Base-by-base conservation (phyloP, 2,888 invertebrate genomes). In the Drosophila mimetica region DNA sequence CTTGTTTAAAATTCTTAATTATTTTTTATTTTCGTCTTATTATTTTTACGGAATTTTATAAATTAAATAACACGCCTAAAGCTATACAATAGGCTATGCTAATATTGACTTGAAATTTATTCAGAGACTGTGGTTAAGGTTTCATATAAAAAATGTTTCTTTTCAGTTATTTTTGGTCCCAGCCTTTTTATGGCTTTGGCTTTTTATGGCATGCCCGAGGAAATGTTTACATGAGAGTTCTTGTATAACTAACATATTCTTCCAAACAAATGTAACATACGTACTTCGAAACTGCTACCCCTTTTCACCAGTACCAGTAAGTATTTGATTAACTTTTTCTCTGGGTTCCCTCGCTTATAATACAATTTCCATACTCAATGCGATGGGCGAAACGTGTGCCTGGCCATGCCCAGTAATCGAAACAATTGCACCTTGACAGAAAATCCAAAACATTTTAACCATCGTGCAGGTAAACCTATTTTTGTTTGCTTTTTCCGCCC, bases 311-410 rank as follows among this genome's bases (percentile, higher is more conserved):
- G 30, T 16, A 34, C 30, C 14, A 65, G 61, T 61, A 81, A 82
- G 76, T 76, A 79, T 78, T 85, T 76, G 71, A 75, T 81, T 78
- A 64, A 53, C 44, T 47, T 41, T 18, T 2, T 8, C 5, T n/a
- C 2, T 8, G 16, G 7, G 18, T 34, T 18, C 46, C n/a, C 14
- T 18, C 36, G 54, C 36, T 54, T 54, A 55, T 36, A 25, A n/a
- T n/a, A 3, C 51, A 16, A 13, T 25, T 37, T 37, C 11, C 22
- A 51, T 51, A 13, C 36, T 4, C 16, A 13, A 14, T 22, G 9
- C 50, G 22, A 28, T 28, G 46, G 16, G 16, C 13, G 14, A 25
- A 44, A 25, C 42, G 14, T 25, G 25, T 46, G 14, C 28, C 16
- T 30, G 42, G 46, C 16, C 16, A 16, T 16, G 34, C 37, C 54